Conservation (phyloP, 2,797 vertebrate genomes). For the Labeo calbasu region DNA sequence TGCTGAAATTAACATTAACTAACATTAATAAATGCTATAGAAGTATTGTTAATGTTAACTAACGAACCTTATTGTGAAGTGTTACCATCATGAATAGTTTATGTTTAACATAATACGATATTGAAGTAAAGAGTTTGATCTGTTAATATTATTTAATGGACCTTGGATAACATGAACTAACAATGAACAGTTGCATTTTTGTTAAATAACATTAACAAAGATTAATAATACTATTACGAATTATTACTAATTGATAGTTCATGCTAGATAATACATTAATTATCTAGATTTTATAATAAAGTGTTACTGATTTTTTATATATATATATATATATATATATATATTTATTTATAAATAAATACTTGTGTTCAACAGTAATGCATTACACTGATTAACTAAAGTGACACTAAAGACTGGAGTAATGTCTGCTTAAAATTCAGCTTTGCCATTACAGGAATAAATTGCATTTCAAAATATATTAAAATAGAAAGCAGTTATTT, state of each 20-base stretch:
- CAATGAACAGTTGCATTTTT: neutral
- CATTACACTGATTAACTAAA: conserved; percentile 3
- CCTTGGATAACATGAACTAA: neutral
- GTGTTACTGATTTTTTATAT: no score
- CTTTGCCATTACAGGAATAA: neutral
- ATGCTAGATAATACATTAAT: neutral
- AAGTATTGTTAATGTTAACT: no score
- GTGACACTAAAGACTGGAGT: neutral
- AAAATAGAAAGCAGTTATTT: neutral
- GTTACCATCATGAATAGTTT: no score
- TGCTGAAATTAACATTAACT: no score
- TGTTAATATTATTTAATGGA: neutral
- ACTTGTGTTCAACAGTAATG: neutral
- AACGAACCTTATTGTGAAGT: no score
- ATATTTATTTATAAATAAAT: neutral
- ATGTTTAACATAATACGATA: no score
- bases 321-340: no score
- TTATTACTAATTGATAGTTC: neutral
- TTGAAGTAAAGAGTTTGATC: neutral
- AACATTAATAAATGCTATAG: no score
- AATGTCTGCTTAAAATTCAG: neutral
- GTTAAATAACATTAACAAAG: no score
- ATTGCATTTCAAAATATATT: neutral
- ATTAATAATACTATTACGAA: neutral
- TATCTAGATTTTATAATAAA: no score